These are phyloP conservation scores for Siphlonurus alternatus DNA, from an alignment of 2,888 invertebrate species.

Conservation along the genomic window DNA sequence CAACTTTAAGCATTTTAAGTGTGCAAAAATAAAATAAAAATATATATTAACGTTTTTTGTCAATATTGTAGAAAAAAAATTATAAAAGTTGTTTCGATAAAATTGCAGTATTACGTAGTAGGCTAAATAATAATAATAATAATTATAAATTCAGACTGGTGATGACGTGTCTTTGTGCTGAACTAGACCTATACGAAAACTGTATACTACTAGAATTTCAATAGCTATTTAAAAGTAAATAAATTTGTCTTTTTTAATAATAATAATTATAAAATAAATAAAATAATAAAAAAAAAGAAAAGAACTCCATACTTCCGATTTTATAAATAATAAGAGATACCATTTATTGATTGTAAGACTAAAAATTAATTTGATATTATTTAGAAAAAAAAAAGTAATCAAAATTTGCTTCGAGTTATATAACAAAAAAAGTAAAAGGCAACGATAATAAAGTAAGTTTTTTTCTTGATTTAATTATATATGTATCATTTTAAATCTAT, in stretches of 20 bases:
- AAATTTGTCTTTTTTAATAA: background rate
- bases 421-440: no score
- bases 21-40: no score
- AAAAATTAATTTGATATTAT: background rate
- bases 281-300: background rate
- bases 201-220: constrained; percentile 1
- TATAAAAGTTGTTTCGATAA: background rate
- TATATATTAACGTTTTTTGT: no score
- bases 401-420: no score
- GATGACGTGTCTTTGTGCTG: constrained; percentile 3
- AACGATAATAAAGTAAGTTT: no score
- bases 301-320: background rate
- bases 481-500: no score
- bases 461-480: no score
- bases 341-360: background rate
- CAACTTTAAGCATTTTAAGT: no score
- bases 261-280: background rate
- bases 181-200: background rate
- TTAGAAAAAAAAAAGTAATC: background rate
- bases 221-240: background rate
- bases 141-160: background rate
- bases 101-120: background rate
- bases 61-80: background rate
- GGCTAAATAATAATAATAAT: no score
- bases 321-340: background rate